Percentiles rank a stretch among this genome's conserved stretches.
These are phyloP conservation scores for Pilophorus perplexus DNA, from an alignment of 2,888 invertebrate species.

Conservation along the genomic window DNA sequence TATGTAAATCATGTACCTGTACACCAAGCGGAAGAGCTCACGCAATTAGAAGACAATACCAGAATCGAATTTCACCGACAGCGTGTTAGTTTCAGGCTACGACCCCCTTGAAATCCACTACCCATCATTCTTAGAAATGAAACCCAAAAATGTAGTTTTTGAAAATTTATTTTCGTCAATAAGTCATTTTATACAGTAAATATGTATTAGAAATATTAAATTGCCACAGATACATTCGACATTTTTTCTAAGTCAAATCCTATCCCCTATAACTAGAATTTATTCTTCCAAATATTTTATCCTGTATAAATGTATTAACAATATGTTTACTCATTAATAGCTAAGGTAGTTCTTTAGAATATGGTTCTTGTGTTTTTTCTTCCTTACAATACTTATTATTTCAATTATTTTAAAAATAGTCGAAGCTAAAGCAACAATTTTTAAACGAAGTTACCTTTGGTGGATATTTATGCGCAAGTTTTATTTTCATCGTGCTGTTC, in stretches of 20 bases:
- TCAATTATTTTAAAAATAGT: constrained; percentile 22
- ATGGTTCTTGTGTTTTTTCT: constrained; percentile 46
- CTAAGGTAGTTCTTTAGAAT: constrained; percentile 44
- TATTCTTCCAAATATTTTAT: constrained; percentile 33
- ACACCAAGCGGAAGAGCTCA: too few relatives aligned
- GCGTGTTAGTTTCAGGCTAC: too few relatives aligned
- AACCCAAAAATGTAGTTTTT: neutral
- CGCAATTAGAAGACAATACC: too few relatives aligned
- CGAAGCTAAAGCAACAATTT: constrained; percentile 23
- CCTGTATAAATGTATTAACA: constrained; percentile 45
- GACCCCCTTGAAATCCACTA: too few relatives aligned
- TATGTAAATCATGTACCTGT: too few relatives aligned
- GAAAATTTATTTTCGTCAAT: constrained; percentile 23
- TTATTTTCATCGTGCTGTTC: too few relatives aligned
- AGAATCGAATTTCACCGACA: neutral
- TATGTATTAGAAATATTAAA: constrained; percentile 45
- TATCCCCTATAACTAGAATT: constrained; percentile 34
- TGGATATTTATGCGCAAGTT: too few relatives aligned
- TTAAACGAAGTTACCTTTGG: constrained; percentile 13
- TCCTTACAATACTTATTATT: constrained; percentile 38
- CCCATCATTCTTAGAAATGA: too few relatives aligned
- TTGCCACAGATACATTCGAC: constrained; percentile 42
- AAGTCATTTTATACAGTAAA: constrained; percentile 43
- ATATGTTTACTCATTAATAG: constrained; percentile 38
- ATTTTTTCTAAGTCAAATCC: constrained; percentile 21